phyloP scores from a whole-genome alignment of 2,888 invertebrate genomes.

The Elegia similella region DNA sequence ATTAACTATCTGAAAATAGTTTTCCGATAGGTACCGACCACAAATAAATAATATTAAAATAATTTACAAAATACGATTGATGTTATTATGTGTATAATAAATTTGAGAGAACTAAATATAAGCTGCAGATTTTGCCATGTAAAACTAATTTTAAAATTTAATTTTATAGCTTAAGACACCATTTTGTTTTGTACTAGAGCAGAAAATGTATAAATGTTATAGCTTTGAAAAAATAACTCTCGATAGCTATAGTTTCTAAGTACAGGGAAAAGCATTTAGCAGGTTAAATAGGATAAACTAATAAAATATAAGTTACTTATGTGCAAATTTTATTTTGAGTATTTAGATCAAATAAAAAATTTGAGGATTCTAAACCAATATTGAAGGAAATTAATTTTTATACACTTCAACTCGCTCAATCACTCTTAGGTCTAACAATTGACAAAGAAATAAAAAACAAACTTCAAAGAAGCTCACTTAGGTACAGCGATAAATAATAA shows the following conservation, averaged over 20 bases:
- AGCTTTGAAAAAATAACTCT: constrained; percentile 29
- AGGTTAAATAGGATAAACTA: constrained; percentile 1
- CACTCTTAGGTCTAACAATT: constrained; percentile 54
- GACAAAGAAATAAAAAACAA: constrained; percentile 56
- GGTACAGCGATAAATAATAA: constrained; percentile 63
- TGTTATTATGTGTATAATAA: too few species aligned
- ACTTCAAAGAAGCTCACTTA: constrained; percentile 52
- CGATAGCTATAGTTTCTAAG: constrained; percentile 14
- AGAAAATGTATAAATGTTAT: constrained; percentile 34
- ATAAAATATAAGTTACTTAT: neutral
- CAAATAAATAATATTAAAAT: too few species aligned
- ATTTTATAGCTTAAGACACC: constrained; percentile 54
- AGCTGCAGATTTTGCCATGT: neutral
- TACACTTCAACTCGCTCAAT: constrained; percentile 22
- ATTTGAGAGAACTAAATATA: neutral
- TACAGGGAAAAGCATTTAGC: constrained; percentile 2
- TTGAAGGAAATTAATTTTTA: constrained; percentile 3
- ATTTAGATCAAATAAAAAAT: neutral
- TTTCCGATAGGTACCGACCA: too few species aligned
- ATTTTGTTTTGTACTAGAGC: constrained; percentile 66
- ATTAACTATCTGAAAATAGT: too few species aligned
- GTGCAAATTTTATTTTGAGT: neutral
- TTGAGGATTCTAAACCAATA: constrained; percentile 6
- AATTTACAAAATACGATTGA: too few species aligned
- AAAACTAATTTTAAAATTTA: constrained; percentile 21